phyloP scores from a whole-genome alignment of 2,888 invertebrate genomes.

The Drosophila stalkeri region DNA sequence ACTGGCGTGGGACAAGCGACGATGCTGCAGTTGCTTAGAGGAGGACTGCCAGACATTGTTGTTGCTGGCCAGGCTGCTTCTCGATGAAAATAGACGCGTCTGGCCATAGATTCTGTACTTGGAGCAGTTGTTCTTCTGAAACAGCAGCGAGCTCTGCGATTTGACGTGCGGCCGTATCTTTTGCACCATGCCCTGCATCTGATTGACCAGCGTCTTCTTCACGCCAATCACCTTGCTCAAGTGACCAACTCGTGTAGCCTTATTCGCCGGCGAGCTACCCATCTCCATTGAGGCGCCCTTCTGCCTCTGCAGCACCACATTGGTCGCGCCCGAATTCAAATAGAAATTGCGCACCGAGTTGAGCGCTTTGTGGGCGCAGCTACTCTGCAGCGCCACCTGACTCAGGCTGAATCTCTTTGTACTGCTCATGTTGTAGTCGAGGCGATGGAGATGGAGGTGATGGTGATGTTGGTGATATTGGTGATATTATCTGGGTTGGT shows the following conservation, averaged over 20 bases:
- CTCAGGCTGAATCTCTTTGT: slow-evolving; percentile 16
- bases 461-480: too few species aligned
- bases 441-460: not conserved
- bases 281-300: not conserved
- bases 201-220: slow-evolving; percentile 58
- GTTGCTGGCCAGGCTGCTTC: slow-evolving; percentile 32
- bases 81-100: slow-evolving; percentile 35
- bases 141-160: not conserved
- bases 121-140: not conserved
- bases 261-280: not conserved
- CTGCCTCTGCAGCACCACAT: not conserved
- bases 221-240: slow-evolving; percentile 52
- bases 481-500: too few species aligned
- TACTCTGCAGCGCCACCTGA: slow-evolving; percentile 18
- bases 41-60: not conserved
- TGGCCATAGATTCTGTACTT: slow-evolving; percentile 48
- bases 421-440: slow-evolving; percentile 15
- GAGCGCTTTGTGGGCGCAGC: slow-evolving; percentile 17
- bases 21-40: not conserved
- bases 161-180: not conserved
- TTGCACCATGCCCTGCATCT: slow-evolving; percentile 56
- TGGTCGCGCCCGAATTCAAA: accelerated
- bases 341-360: slow-evolving; percentile 16
- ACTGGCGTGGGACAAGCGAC: not conserved
- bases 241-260: not conserved